Evolutionary conservation across 2,888 invertebrate genomes (phyloP).

Genomic region (Hyles lineata): DNA sequence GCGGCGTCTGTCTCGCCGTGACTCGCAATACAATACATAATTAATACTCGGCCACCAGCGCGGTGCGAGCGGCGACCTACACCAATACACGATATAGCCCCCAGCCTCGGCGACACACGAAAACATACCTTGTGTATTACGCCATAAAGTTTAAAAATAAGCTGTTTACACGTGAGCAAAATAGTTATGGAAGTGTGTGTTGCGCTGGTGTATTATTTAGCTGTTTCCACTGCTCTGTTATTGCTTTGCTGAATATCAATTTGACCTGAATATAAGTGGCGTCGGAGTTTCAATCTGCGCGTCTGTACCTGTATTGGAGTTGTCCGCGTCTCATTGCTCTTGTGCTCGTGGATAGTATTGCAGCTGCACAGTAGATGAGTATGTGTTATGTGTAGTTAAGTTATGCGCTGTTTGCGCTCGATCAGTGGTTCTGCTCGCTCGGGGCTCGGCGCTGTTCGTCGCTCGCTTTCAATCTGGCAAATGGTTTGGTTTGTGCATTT

Average conservation of each 20-base stretch:
- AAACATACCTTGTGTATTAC: background rate
- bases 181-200: background rate
- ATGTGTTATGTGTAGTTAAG: background rate
- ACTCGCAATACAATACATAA: slow-evolving; percentile 3
- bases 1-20: background rate
- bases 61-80: background rate
- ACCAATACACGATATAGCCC: background rate
- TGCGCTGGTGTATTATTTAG: slow-evolving; percentile 12
- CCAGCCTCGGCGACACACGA: background rate
- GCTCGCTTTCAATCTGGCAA: background rate
- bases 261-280: slow-evolving; percentile 10
- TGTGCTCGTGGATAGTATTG: too few relatives aligned
- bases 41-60: slow-evolving; percentile 8
- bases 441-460: background rate
- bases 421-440: background rate
- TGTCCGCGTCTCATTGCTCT: background rate
- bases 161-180: background rate
- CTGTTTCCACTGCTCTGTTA: background rate
- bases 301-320: background rate
- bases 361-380: background rate
- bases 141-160: background rate
- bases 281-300: slow-evolving; percentile 7
- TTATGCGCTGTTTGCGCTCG: background rate
- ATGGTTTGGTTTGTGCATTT: background rate
- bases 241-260: slow-evolving; percentile 11